Conservation (phyloP, 2,797 vertebrate species). For the Pantherophis alleghaniensis region DNA sequence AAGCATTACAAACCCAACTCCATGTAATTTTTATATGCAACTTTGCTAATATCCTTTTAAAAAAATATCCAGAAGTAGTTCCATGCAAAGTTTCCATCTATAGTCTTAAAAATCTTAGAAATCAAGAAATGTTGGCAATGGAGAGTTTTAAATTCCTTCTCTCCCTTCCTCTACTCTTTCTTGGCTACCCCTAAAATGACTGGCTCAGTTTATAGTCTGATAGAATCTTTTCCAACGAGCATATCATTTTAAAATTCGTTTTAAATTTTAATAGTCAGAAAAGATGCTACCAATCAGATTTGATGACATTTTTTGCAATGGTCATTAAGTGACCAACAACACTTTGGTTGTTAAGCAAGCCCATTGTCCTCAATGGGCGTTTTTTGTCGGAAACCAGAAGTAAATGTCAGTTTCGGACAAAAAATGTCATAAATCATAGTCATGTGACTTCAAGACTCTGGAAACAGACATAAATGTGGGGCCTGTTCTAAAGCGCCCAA, state of each 20-base stretch:
- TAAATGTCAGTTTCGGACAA: neutral
- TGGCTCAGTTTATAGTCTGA: neutral
- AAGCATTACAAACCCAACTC: neutral
- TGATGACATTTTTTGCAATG: neutral
- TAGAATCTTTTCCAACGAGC: neutral
- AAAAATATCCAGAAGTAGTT: fast-evolving
- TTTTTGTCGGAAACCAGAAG: neutral
- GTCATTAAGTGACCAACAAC: neutral
- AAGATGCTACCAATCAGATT: neutral
- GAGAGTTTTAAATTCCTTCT: neutral
- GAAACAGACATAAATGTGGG: neutral
- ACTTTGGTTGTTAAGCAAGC: neutral
- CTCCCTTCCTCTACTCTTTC: neutral
- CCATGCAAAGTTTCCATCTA: neutral
- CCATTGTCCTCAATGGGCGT: neutral
- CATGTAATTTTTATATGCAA: neutral
- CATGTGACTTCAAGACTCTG: neutral
- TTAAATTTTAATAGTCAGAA: neutral
- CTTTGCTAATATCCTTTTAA: neutral
- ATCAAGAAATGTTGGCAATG: neutral
- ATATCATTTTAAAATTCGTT: neutral
- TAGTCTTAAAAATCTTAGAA: neutral
- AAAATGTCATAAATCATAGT: neutral
- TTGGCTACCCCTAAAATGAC: neutral
- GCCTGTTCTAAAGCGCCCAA: fast-evolving